Evolutionary conservation across 2,888 invertebrate species (phyloP).

Genomic region (Phytoseiulus persimilis): DNA sequence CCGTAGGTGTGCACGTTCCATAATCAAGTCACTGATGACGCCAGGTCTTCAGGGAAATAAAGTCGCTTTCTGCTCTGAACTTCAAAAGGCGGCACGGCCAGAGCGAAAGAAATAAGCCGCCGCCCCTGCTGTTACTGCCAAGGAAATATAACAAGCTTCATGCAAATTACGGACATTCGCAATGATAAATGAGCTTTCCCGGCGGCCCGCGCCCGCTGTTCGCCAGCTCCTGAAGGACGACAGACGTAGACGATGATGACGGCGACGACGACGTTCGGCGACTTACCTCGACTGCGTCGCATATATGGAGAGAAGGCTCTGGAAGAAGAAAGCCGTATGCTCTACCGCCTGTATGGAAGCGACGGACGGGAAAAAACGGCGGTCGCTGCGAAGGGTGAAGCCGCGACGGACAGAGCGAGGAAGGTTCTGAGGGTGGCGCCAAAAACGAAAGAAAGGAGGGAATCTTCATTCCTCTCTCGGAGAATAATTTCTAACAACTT

Average conservation of each 20-base stretch:
- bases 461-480: neutral
- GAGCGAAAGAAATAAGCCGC: neutral
- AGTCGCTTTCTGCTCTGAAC: neutral
- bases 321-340: neutral
- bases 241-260: constrained; percentile 5
- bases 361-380: neutral
- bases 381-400: neutral
- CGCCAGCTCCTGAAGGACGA: neutral
- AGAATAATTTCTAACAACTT: neutral
- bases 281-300: neutral
- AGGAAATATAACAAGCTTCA: neutral
- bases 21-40: neutral
- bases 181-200: neutral
- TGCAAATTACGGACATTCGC: constrained; percentile 5
- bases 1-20: neutral
- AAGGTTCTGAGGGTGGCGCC: neutral
- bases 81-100: neutral
- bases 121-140: neutral
- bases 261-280: neutral
- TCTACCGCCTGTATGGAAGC: neutral
- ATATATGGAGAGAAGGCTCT: neutral
- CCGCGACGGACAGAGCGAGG: neutral
- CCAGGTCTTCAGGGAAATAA: neutral
- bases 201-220: neutral
- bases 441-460: neutral